Evolutionary conservation across 2,797 vertebrate genomes (phyloP).

Genomic region (Mionectes olivaceus): DNA sequence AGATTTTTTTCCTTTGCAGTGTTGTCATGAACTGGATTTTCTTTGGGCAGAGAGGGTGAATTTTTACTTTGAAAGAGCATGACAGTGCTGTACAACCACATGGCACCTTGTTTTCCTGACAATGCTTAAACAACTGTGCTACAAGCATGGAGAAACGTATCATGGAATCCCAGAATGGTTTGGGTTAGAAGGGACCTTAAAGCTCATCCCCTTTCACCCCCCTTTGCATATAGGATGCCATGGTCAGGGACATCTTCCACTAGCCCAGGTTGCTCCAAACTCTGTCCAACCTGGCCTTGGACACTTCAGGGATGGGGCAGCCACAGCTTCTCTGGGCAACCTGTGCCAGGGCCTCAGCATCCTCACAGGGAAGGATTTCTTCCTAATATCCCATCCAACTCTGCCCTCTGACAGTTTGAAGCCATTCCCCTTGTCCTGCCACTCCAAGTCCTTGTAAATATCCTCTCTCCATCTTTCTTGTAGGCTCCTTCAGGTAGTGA

Average conservation of each 20-base stretch:
- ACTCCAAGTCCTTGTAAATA: neutral
- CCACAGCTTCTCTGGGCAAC: neutral
- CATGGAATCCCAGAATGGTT: too few relatives aligned
- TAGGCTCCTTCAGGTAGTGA: neutral
- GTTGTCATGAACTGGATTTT: neutral
- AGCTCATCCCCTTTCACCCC: neutral
- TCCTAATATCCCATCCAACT: neutral
- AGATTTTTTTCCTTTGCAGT: neutral
- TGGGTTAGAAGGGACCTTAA: neutral
- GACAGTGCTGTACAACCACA: neutral
- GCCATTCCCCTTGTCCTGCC: neutral
- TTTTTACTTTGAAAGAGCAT: neutral
- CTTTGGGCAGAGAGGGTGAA: neutral
- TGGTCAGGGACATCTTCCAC: neutral
- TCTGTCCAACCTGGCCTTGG: neutral
- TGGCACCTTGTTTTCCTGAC: neutral
- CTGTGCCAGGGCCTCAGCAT: fast-evolving
- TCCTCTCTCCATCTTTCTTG: neutral
- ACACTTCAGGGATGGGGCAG: neutral
- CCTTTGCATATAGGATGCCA: neutral
- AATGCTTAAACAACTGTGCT: neutral
- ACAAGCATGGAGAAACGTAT: fast-evolving
- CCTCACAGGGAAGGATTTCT: neutral
- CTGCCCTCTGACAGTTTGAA: neutral
- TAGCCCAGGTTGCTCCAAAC: neutral